Evolutionary conservation across 2,888 invertebrate species (phyloP), one percentile per base, ranked within the genome.

Genomic region (Tetropium fuscum): DNA sequence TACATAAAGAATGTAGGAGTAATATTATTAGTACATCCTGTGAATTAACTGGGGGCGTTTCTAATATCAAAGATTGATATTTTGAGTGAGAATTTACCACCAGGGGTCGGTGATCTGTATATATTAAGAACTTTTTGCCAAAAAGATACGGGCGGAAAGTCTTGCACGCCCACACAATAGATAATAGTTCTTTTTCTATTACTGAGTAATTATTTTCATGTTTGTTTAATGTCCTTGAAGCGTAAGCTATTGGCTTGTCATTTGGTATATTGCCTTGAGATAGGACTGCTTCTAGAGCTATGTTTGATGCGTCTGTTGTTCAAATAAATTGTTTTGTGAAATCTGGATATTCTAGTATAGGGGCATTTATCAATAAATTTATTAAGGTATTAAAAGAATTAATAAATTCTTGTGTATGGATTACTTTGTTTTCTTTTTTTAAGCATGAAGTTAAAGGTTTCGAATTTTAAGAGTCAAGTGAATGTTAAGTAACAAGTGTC

Each of bases 261-360:
- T 55, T n/a, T n/a, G n/a, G n/a, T n/a, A n/a, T n/a, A n/a, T n/a
- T n/a, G n/a, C n/a, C 36, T 58, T 68, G 66, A 1, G 51, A 55
- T 45, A 68, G 54, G 1, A 68, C 53, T 6, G 64, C 63, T 15
- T 66, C 68, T 8, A 69, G 4, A 2, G 60, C 55, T 10, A 19
- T 27, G 20, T 60, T 56, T 5, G 62, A 63, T 0, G 76, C 74
- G 47, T 78, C 77, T 0, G 68, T 74, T 0, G 73, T 74, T 10
- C 76, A 18, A 8, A 63, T 59, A 56, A 74, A 77, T 0, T 57
- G 63, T 68, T 70, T 70, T 1, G 22, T 34, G 48, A 75, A 76
- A 53, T 78, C 72, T 0, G 74, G 72, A 49, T 70, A 71, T 61
- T 70, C 62, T 27, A 76, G 27, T 18, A 69, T 59, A 7, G 64